Base-by-base conservation (phyloP, 2,888 invertebrate genomes). In the Romanomermis culicivorax region DNA sequence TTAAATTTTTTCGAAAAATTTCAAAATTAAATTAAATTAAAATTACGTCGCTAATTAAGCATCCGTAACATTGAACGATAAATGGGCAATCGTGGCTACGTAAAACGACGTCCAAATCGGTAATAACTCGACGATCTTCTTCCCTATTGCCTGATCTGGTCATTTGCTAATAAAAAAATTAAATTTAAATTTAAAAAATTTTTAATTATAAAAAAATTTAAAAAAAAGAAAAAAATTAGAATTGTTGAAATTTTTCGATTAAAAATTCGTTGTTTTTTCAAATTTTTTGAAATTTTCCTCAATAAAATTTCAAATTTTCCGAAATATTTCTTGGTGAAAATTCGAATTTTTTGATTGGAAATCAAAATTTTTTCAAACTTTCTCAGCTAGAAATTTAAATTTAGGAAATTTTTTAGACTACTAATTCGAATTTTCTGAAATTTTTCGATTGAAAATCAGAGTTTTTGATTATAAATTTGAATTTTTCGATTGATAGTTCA, bases 71-170 rank as follows among this genome's bases (percentile, higher is more conserved):
- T 69, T 87, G 80, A 63, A 97, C 95, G 63, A 97, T 97, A 74
- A 83, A 91, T 42, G 83, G 84, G 73, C 93, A 95, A 72, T 88
- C 89, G 66, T 89, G 86, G 25, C 91, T 91, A 62, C 91, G 84
- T n/a, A 91, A 78, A 56, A 97, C 91, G 51, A 97, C 93, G 71
- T 95, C 91, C 60, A 97, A 77, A 73, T 97, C 97, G 91, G 93
- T 95, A 54, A 93, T 82, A 61, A 97, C 95, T 60, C 97, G 78
- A 71, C 95, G 95, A 61, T 88, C 93, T 72, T 95, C 95, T 70
- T 95, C 95, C 0, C 80, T 79, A 70, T 93, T 93, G 23, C 91
- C 88, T 1, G 93, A 91, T 50, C 93, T 79, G 58, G 93, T 78
- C 95, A 97, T 95, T 66, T 71, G 71, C 72, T 73, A 55, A 58